Base-by-base conservation (phyloP, 2,888 invertebrate genomes). In the Megamerina dolium region DNA sequence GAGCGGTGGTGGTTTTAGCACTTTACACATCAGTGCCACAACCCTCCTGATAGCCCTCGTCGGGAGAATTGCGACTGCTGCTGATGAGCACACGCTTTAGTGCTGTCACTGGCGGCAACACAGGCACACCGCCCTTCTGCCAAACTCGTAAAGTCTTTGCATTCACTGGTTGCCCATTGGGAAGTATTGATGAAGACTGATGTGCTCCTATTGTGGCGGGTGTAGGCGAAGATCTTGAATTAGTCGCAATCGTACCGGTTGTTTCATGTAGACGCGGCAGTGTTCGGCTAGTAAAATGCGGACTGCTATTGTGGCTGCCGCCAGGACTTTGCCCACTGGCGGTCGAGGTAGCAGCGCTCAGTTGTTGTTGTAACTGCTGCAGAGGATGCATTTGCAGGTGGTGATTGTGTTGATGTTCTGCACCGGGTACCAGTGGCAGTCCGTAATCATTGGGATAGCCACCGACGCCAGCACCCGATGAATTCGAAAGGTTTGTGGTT, bases 21-120 rank as follows among this genome's bases (percentile, higher is more conserved):
- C 33, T 60, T 59, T 85, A 90, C 70, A 91, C 91, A 73, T 91
- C 90, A 55, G 91, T 91, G 56, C 90, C 90, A 73, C 89, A 88
- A 61, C 91, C 91, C 74, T 91, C 91, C 71, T 90, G 90, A 70
- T 90, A 91, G 50, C 89, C 88, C 72, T 92, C 91, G 64, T 92
- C 92, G 31, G 88, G 85, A 18, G 90, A 86, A 68, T 87, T 89
- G 64, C 90, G 81, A 60, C 82, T 86, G 61, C 82, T 86, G 70
- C 83, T 85, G 57, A 83, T 84, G 52, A 89, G 79, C 47, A 85
- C 89, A 52, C 89, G 81, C 71, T 90, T 90, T 53, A 88, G 77
- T 52, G 87, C 87, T 46, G 87, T 84, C 32, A 89, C 88, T 17
- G 88, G 90, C 21, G 87, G 89, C 63, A 88, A 73, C 45, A 89